These are phyloP conservation scores for Myiagra hebetior DNA, from an alignment of 2,113 vertebrate genomes.

Conservation along the genomic window DNA sequence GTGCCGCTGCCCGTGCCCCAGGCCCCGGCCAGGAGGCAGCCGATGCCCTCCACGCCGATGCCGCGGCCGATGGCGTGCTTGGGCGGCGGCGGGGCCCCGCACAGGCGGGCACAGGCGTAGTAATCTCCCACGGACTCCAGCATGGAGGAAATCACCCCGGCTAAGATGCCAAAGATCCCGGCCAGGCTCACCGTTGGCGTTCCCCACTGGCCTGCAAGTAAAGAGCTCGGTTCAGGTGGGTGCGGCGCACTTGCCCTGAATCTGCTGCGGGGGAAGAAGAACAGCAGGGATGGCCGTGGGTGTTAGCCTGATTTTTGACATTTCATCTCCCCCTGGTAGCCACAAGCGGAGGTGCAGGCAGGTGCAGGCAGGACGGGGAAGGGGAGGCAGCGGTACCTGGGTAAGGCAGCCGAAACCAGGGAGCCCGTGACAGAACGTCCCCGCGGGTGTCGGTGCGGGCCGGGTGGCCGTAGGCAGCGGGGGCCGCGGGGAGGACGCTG, in stretches of 20 bases:
- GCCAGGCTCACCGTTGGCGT: slow-evolving; percentile 88
- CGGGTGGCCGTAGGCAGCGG: slow-evolving; percentile 79
- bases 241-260: background rate
- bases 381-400: slow-evolving; percentile 76
- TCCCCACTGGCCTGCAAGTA: slow-evolving; percentile 90
- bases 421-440: slow-evolving; percentile 77
- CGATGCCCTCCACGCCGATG: slow-evolving; percentile 91
- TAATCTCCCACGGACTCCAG: slow-evolving; percentile 95
- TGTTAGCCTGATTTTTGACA: background rate
- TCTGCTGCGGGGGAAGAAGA: background rate
- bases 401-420: slow-evolving; percentile 92
- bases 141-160: slow-evolving; percentile 93
- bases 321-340: background rate
- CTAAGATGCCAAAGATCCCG: slow-evolving; percentile 90
- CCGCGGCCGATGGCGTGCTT: slow-evolving; percentile 90
- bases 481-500: slow-evolving; percentile 75
- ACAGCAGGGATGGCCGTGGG: background rate
- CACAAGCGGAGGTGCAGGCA: rapidly evolving
- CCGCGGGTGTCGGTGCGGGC: slow-evolving; percentile 89
- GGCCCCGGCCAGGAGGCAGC: slow-evolving; percentile 90
- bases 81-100: slow-evolving; percentile 87
- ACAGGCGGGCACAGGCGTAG: slow-evolving; percentile 89
- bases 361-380: background rate
- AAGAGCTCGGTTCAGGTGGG: background rate
- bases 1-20: slow-evolving; percentile 95